Conservation (phyloP, 2,113 vertebrate genomes). For the Sander vitreus region DNA sequence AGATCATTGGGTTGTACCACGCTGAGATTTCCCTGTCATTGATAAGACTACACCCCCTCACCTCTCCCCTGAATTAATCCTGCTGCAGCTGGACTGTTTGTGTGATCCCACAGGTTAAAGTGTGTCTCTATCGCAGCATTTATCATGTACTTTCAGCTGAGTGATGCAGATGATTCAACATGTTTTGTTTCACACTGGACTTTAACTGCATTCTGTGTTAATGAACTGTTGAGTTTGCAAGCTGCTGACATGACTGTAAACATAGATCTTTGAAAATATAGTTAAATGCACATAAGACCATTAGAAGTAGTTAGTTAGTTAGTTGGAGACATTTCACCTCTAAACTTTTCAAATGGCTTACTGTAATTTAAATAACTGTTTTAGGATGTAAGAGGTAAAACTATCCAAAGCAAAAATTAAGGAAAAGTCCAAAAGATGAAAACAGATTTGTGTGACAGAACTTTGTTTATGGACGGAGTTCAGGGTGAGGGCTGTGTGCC, state of each 20-base stretch:
- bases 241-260: neutral
- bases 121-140: neutral
- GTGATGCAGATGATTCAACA: conserved; percentile 32
- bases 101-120: conserved; percentile 42
- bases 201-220: conserved; percentile 12
- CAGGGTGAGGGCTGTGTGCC: neutral
- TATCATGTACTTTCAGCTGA: neutral
- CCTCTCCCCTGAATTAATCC: conserved; percentile 29
- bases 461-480: neutral
- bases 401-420: too few species aligned
- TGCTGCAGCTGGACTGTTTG: neutral
- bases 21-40: neutral
- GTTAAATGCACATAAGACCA: too few species aligned
- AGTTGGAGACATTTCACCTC: too few species aligned
- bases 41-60: neutral
- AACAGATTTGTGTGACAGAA: too few species aligned
- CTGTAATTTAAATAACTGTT: too few species aligned
- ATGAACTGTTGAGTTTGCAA: neutral
- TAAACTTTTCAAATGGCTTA: too few species aligned
- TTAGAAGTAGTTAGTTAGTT: too few species aligned
- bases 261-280: neutral
- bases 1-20: accelerated
- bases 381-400: too few species aligned
- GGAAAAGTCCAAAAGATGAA: too few species aligned
- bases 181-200: conserved; percentile 37